These are phyloP conservation scores for Eremobia ochroleuca DNA, from an alignment of 2,888 invertebrate species.

Conservation along the genomic window DNA sequence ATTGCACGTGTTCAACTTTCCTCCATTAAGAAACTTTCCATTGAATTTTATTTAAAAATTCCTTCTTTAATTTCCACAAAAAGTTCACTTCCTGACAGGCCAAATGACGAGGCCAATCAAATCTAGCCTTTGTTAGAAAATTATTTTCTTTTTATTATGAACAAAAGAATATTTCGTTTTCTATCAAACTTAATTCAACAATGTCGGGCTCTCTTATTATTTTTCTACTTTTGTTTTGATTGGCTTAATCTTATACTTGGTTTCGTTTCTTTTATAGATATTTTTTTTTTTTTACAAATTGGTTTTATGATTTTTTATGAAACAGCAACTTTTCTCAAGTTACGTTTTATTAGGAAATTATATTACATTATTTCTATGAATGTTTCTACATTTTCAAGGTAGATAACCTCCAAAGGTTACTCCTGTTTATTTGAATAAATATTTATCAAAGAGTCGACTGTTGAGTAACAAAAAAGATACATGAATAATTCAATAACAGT, in stretches of 20 bases:
- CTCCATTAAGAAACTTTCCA: constrained; percentile 11
- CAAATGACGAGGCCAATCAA: constrained; percentile 69
- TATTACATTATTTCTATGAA: not conserved
- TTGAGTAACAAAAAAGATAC: too few species aligned
- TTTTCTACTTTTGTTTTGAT: constrained; percentile 68
- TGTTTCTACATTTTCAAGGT: not conserved
- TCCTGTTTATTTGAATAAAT: not conserved
- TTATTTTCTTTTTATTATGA: constrained; percentile 70
- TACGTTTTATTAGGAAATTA: constrained; percentile 28
- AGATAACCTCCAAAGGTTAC: not conserved
- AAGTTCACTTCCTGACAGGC: constrained; percentile 47
- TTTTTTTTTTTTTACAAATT: constrained; percentile 46
- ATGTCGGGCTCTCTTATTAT: constrained; percentile 68
- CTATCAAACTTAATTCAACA: constrained; percentile 76
- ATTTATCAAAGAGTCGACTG: too few species aligned
- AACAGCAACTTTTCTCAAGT: constrained; percentile 24
- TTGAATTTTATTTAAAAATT: constrained; percentile 44
- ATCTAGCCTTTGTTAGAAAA: constrained; percentile 68
- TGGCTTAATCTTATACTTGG: constrained; percentile 56
- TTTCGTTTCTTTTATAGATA: constrained; percentile 38
- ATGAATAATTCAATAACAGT: too few species aligned
- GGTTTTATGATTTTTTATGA: constrained; percentile 33
- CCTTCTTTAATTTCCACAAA: constrained; percentile 25
- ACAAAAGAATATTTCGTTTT: constrained; percentile 75
- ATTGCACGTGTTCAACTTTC: constrained; percentile 5